Evolutionary conservation across 2,797 vertebrate species (phyloP).

Genomic region (Pangasius djambal): DNA sequence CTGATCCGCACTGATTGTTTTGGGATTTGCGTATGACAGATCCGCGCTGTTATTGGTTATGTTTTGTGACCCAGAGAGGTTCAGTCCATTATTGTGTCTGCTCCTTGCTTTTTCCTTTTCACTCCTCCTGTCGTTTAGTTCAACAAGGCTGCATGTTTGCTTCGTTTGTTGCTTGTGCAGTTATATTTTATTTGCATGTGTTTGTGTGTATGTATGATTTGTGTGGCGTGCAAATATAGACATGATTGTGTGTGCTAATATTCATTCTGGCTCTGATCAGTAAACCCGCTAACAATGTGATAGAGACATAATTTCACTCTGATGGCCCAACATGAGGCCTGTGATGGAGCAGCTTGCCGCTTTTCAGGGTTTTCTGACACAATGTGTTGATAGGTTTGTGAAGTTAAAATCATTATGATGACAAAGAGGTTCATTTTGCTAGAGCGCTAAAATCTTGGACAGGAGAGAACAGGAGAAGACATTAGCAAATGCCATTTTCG

Average conservation of each 20-base stretch:
- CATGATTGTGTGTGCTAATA: background rate
- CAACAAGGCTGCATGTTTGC: background rate
- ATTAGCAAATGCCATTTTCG: background rate
- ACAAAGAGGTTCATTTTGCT: constrained; percentile 31
- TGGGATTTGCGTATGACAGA: constrained; percentile 39
- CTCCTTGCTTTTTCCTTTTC: constrained; percentile 24
- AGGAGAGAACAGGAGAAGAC: background rate
- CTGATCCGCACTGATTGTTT: constrained; percentile 47
- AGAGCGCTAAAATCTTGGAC: constrained; percentile 34
- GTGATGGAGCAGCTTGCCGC: background rate
- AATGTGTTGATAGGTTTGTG: constrained; percentile 46
- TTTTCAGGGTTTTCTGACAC: background rate
- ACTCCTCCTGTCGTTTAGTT: background rate
- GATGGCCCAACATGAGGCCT: background rate
- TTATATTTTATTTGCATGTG: background rate
- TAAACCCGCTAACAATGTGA: background rate
- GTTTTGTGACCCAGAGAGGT: constrained; percentile 47
- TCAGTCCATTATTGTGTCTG: constrained; percentile 17
- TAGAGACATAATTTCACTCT: background rate
- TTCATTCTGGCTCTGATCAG: background rate
- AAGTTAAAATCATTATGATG: constrained; percentile 42
- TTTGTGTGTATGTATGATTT: background rate
- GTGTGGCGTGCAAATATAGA: background rate
- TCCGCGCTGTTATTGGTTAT: constrained; percentile 36
- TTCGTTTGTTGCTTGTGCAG: background rate